Evolutionary conservation across 2,888 invertebrate species (phyloP).

Genomic region (Cacoxenus indagator): DNA sequence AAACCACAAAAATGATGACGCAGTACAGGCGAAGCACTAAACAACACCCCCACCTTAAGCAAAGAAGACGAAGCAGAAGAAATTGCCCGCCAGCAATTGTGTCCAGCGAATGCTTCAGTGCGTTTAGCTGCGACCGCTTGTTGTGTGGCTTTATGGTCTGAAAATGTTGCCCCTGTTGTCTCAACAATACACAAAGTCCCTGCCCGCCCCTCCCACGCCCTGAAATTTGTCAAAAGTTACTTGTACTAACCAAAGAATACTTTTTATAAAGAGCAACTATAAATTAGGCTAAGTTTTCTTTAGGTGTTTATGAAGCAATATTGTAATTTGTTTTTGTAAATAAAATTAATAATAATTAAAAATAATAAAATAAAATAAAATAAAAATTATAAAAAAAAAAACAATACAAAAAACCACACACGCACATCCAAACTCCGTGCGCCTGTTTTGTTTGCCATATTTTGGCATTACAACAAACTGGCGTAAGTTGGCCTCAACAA

Average conservation of each 20-base stretch:
- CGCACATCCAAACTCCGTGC: conserved; percentile 28
- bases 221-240: neutral
- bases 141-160: conserved; percentile 26
- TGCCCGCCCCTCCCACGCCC: no score
- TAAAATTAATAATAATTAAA: conserved; percentile 62
- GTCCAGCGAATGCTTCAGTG: conserved; percentile 12
- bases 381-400: conserved; percentile 55
- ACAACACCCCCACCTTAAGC: conserved; percentile 11
- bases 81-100: conserved; percentile 13
- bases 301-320: conserved; percentile 67
- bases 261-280: conserved; percentile 51
- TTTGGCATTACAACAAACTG: conserved; percentile 19
- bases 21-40: neutral
- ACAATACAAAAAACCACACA: conserved; percentile 57
- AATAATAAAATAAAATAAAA: conserved; percentile 37
- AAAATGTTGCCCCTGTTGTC: conserved; percentile 10
- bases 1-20: neutral
- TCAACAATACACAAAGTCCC: neutral
- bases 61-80: conserved; percentile 22
- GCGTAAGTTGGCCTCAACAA: conserved; percentile 24
- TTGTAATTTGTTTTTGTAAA: conserved; percentile 71
- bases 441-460: neutral
- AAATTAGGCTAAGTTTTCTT: conserved; percentile 58
- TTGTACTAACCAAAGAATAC: conserved; percentile 17
- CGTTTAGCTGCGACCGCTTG: conserved; percentile 14